Base-by-base conservation (phyloP, 2,797 vertebrate species). In the Sylvilagus floridanus region DNA sequence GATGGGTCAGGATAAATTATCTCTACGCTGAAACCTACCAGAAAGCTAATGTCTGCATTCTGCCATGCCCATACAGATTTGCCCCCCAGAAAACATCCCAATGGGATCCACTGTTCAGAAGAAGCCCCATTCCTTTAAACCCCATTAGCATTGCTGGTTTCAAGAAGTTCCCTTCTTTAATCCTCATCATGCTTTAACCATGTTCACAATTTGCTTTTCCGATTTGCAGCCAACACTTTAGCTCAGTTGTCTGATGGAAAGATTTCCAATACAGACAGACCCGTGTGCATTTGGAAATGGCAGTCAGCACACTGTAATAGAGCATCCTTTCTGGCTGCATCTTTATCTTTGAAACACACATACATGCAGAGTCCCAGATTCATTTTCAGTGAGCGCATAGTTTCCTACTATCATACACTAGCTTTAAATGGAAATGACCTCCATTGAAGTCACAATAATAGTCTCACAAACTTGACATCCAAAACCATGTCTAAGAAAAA, bases 291-390 rank as follows among this genome's bases (percentile, higher is more conserved):
- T 83, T 90, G 66, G 76, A 92, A 95, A 94, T 22, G 81, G 76
- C 71, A 79, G 68, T 82, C 77, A 72, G 73, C 13, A 30, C 14
- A 4, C 37, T 76, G 82, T 94, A 90, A 85, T 62, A 81, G 52
- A 91, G 32, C 66, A 89, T 90, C 37, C 76, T 84, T 83, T 72
- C 69, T 71, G n/a, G 26, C 42, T 19, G 2, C 32, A 66, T 47
- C 52, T 28, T 78, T 93, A 81, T 94, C 82, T 94, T 94, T 86
- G 90, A 88, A 95, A 93, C n/a, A 86, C n/a, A 85, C 78, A 47
- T 85, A 54, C 78, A 35, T 69, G 50, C 62, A 73, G 83, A 81
- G 57, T 88, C 88, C 14, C 62, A 96, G 83, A 92, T 65, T 47
- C 22, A 30, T 88, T 93, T 73, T 90, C 50, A 50, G 65, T 2